Evolutionary conservation across 2,888 invertebrate species (phyloP).

Genomic region (Ptilodon capucinus): DNA sequence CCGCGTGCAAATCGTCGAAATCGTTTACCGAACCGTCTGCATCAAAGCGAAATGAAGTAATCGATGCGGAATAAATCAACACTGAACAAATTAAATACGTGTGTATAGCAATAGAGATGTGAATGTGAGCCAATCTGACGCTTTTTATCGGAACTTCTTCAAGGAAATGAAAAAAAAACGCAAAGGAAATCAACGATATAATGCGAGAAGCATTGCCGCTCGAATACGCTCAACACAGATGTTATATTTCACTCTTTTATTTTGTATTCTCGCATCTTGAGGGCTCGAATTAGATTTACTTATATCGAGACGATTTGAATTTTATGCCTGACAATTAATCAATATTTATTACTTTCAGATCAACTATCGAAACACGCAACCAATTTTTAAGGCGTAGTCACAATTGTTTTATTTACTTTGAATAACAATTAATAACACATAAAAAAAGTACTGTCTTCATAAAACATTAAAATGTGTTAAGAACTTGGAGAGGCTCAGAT

Average conservation of each 20-base stretch:
- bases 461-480: too few species aligned
- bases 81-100: slow-evolving; percentile 69
- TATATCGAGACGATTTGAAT: slow-evolving; percentile 5
- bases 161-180: slow-evolving; percentile 49
- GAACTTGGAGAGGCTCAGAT: too few species aligned
- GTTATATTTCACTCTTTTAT: slow-evolving; percentile 46
- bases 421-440: too few species aligned
- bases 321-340: slow-evolving; percentile 1
- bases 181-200: slow-evolving; percentile 44
- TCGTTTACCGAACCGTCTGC: slow-evolving; percentile 45
- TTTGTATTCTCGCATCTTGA: slow-evolving; percentile 28
- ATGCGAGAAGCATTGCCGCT: slow-evolving; percentile 39
- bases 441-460: background rate
- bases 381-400: too few species aligned
- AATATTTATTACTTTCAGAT: slow-evolving; percentile 3
- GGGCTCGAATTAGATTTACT: slow-evolving; percentile 28
- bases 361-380: background rate
- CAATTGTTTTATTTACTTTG: too few species aligned
- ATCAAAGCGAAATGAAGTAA: slow-evolving; percentile 61
- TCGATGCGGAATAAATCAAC: slow-evolving; percentile 68
- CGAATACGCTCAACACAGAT: slow-evolving; percentile 43
- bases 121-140: slow-evolving; percentile 50
- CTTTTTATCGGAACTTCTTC: slow-evolving; percentile 49
- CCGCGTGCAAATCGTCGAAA: slow-evolving; percentile 34
- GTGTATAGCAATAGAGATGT: slow-evolving; percentile 58